Conservation (phyloP, 2,888 invertebrate species). For the Macrophya annulata region DNA sequence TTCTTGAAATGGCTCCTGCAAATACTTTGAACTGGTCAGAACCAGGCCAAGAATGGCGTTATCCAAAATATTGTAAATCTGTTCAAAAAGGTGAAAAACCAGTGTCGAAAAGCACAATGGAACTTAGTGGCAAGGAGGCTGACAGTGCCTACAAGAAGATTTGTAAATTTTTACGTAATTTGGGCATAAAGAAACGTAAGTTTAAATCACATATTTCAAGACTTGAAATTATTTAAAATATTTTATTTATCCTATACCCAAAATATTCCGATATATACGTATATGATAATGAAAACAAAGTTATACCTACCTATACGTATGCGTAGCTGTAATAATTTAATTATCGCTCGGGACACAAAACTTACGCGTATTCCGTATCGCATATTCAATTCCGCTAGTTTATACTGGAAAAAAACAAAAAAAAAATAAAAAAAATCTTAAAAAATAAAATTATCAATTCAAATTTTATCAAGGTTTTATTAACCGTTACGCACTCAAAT, state of each 20-base stretch:
- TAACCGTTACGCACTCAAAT: neutral
- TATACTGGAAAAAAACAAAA: neutral
- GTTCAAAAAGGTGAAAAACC: constrained; percentile 63
- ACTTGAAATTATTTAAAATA: neutral
- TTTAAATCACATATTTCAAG: constrained; percentile 29
- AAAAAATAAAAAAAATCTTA: neutral
- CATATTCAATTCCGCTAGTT: neutral
- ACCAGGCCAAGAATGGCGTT: constrained; percentile 76
- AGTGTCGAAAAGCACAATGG: constrained; percentile 70
- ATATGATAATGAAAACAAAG: neutral
- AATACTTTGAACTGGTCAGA: constrained; percentile 76
- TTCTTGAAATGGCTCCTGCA: constrained; percentile 72
- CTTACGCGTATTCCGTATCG: neutral
- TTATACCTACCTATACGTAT: neutral
- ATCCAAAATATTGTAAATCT: constrained; percentile 68
- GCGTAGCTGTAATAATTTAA: neutral
- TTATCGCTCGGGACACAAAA: neutral
- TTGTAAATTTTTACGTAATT: constrained; percentile 74
- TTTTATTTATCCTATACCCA: neutral
- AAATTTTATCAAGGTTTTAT: neutral
- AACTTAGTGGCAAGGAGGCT: constrained; percentile 66
- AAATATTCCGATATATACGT: neutral
- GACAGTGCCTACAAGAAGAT: constrained; percentile 76
- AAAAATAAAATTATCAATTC: neutral
- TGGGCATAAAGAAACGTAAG: constrained; percentile 76